Evolutionary conservation across 2,113 vertebrate genomes (phyloP).

Genomic region (Phalacrocorax pelagicus): DNA sequence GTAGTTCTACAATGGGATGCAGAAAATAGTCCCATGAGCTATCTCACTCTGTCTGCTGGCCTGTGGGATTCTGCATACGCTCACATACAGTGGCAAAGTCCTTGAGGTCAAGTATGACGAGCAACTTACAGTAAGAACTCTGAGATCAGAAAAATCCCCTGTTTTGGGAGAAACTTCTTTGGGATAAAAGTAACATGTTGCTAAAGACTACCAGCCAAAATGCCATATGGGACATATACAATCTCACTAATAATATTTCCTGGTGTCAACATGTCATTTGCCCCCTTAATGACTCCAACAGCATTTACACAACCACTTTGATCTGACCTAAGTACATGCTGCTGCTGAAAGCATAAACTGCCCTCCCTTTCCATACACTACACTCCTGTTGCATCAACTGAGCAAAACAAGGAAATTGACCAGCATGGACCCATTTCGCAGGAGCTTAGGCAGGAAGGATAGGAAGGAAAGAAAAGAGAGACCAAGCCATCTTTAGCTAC

Average conservation of each 20-base stretch:
- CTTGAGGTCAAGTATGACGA: neutral
- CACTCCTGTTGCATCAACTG: neutral
- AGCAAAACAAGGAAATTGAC: neutral
- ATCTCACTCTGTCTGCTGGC: neutral
- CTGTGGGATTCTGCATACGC: neutral
- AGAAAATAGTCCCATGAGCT: neutral
- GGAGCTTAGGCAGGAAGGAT: neutral
- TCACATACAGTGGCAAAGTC: neutral
- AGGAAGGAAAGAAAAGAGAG: neutral
- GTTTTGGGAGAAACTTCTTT: neutral
- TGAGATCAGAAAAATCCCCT: neutral
- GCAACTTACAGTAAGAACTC: neutral
- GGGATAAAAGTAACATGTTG: neutral
- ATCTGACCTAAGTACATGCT: neutral
- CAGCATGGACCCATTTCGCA: neutral
- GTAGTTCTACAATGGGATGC: neutral
- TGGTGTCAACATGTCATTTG: neutral
- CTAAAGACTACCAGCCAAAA: neutral
- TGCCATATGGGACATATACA: neutral
- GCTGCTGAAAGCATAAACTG: neutral
- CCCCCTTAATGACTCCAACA: neutral
- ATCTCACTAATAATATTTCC: neutral
- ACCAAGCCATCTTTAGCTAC: neutral
- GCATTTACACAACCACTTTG: neutral
- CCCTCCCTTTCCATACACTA: neutral